Evolutionary conservation across 2,888 invertebrate genomes (phyloP).

Genomic region (Polymixis lichenea): DNA sequence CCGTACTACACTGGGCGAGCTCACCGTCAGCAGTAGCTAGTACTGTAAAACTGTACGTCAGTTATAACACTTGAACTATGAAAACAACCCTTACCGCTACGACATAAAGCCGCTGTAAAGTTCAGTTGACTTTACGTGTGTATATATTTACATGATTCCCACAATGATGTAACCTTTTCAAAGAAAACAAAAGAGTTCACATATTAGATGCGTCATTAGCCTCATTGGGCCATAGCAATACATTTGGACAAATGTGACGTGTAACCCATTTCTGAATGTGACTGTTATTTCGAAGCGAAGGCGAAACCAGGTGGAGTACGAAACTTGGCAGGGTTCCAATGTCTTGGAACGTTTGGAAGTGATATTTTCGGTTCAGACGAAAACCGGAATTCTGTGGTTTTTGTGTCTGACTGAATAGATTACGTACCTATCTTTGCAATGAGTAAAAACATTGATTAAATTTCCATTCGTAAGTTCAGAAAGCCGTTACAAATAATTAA

Average conservation of each 20-base stretch:
- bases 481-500: too few relatives aligned
- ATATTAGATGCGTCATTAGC: slow-evolving; percentile 9
- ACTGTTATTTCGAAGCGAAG: slow-evolving; percentile 1
- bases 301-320: slow-evolving; percentile 27
- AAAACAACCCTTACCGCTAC: too few relatives aligned
- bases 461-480: too few relatives aligned
- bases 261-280: slow-evolving; percentile 31
- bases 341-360: slow-evolving; percentile 12
- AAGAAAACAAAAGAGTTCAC: not conserved
- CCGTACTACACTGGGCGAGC: too few relatives aligned
- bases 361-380: slow-evolving; percentile 5
- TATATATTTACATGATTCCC: not conserved
- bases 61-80: too few relatives aligned
- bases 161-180: not conserved
- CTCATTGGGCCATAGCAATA: not conserved
- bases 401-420: not conserved
- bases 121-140: too few relatives aligned
- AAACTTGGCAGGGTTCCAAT: slow-evolving; percentile 38
- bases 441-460: too few relatives aligned
- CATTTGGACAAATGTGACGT: slow-evolving; percentile 28
- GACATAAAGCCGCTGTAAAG: too few relatives aligned
- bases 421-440: too few relatives aligned
- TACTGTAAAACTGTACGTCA: too few relatives aligned
- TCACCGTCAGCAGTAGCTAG: too few relatives aligned
- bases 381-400: not conserved